Evolutionary conservation across 2,888 invertebrate genomes (phyloP).

Genomic region (Pherbina coryleti): DNA sequence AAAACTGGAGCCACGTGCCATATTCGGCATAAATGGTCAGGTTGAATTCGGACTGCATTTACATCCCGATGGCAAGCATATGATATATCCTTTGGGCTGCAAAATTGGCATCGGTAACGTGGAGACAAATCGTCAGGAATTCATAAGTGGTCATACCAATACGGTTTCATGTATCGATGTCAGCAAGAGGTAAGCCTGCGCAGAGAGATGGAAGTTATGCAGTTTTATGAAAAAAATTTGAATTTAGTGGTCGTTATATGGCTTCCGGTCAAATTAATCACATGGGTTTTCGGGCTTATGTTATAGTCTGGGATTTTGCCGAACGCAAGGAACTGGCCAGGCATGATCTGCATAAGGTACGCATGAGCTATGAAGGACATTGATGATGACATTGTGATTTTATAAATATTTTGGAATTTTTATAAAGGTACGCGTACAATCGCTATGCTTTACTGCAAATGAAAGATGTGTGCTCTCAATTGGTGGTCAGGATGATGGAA

Average conservation of each 20-base stretch:
- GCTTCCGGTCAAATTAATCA: conserved; percentile 93
- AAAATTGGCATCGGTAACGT: conserved; percentile 81
- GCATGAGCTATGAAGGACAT: background rate
- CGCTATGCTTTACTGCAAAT: conserved; percentile 84
- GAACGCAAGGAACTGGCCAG: conserved; percentile 75
- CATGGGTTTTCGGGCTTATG: conserved; percentile 88
- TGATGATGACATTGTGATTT: background rate
- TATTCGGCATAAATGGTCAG: conserved; percentile 84
- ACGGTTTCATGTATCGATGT: conserved; percentile 82
- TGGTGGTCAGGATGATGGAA: conserved; percentile 92
- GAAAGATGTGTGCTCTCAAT: conserved; percentile 86
- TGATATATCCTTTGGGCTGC: conserved; percentile 83
- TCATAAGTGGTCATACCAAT: conserved; percentile 85
- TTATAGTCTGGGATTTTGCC: conserved; percentile 89
- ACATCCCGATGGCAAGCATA: conserved; percentile 79
- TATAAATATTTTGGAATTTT: background rate
- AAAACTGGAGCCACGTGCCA: conserved; percentile 76
- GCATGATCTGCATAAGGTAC: conserved; percentile 86
- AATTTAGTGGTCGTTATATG: conserved; percentile 77
- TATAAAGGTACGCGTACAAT: conserved; percentile 80
- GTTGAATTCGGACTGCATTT: conserved; percentile 75
- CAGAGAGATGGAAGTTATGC: background rate
- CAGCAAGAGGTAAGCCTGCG: conserved; percentile 72
- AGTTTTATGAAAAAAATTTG: background rate
- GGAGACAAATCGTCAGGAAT: conserved; percentile 78